A percentile compares a stretch with the other conserved stretches of the same genome.
These are phyloP conservation scores for Clarias fuscus DNA, from an alignment of 2,797 vertebrate species.

Conservation along the genomic window DNA sequence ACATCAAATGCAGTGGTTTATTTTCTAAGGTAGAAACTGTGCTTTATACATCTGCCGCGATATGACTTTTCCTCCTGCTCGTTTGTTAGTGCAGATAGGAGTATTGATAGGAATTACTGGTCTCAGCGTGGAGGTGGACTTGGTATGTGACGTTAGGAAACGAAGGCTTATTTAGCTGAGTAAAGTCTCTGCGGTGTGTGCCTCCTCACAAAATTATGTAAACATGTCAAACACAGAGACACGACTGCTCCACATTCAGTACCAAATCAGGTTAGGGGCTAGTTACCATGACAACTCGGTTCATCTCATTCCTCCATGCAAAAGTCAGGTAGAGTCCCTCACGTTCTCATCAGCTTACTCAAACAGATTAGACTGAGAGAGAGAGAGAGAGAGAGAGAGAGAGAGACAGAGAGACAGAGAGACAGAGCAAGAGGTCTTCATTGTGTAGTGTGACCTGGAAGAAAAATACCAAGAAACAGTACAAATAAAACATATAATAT, in stretches of 20 bases:
- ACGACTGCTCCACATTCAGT: constrained; percentile 28
- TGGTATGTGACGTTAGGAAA: not conserved
- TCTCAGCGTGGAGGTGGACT: not conserved
- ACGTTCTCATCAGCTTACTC: constrained; percentile 24
- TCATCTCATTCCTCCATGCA: constrained; percentile 11
- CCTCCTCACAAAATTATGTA: constrained; percentile 14
- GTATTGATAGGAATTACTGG: not conserved
- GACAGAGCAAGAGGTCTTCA: not conserved
- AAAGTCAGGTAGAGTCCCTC: constrained; percentile 41
- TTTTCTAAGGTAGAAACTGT: not conserved
- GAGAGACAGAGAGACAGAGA: not conserved
- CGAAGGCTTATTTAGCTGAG: not conserved
- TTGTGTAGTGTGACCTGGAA: not conserved
- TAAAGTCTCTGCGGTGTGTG: constrained; percentile 6
- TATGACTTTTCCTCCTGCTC: not conserved
- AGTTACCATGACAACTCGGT: constrained; percentile 50
- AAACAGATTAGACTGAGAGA: not conserved
- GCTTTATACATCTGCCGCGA: not conserved
- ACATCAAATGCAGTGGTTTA: not conserved
- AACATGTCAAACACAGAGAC: constrained; percentile 26
- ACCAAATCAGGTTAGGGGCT: constrained; percentile 45
- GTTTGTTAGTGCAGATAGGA: not conserved
- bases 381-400: not conserved
- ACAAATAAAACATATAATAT: not conserved
- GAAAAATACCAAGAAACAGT: not conserved